Evolutionary conservation across 2,888 invertebrate genomes (phyloP), one percentile per base, ranked within the genome.

Genomic region (Phymatocera aterrima): DNA sequence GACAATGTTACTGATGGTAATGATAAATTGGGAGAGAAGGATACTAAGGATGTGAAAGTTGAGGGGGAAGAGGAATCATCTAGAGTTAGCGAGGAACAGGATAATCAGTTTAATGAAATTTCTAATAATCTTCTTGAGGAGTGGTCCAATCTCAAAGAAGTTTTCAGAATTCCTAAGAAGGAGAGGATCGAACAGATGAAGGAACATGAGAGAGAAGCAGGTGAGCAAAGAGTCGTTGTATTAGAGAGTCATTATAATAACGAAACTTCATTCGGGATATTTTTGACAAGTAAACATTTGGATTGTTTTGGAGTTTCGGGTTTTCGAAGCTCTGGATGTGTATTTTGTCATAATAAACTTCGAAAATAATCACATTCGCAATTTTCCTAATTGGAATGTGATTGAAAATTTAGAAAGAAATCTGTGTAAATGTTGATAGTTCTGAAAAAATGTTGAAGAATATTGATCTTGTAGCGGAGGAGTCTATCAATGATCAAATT

Each of bases 131-230:
- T 97, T 51, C 87, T 97, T 75, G 93, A 94, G 68, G 92, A 94
- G 79, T 97, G 97, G 97, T 93, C 94, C 3, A 93, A 92, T 88
- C 91, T 95, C 64, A 95, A 94, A 90, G 95, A 95, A 89, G 93
- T 94, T 15, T 98, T 98, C 90, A 95, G 97, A 88, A 98, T 98
- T 87, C 98, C 98, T 0, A 98, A 98, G 91, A 97, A 97, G 84
- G 97, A 98, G 88, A 93, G 97, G 78, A 96, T 97, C 80, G 97
- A 98, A 87, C 97, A 97, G 90, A 97, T 98, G 95, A 98, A 98
- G 88, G 97, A 97, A 88, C 98, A 98, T 88, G 98, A 98, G 91
- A 92, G 97, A 48, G 97, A 97, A 92, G 97, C 97, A 6, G 96
- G 96, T 91, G 64, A 79, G 83, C 51, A 57, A 24, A 54, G 31